Conservation (phyloP, 2,113 vertebrate genomes). For the Pavo muticus region DNA sequence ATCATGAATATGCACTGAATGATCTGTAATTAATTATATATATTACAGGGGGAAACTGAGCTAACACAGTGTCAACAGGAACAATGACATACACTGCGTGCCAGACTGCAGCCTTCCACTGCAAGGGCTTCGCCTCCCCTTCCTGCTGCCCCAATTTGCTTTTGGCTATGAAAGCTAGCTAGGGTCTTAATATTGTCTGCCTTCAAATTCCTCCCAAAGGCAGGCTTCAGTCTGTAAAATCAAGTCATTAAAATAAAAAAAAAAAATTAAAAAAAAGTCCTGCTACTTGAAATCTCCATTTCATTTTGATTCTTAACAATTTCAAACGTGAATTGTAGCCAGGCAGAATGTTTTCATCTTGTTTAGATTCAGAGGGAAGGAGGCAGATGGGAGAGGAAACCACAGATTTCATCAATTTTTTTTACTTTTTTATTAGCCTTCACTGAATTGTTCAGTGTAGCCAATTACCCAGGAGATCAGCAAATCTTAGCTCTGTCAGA, state of each 20-base stretch:
- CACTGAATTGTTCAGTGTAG: not conserved
- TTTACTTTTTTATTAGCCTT: constrained; percentile 51
- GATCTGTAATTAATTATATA: constrained; percentile 46
- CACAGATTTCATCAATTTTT: constrained; percentile 64
- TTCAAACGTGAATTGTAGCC: constrained; percentile 35
- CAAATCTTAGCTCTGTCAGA: constrained; percentile 59
- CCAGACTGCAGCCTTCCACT: constrained; percentile 5
- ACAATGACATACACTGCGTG: constrained; percentile 3
- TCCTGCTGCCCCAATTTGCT: not conserved
- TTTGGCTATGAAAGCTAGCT: not conserved
- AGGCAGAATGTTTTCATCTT: constrained; percentile 23
- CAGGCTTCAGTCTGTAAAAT: constrained; percentile 4
- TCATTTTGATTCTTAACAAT: constrained; percentile 31
- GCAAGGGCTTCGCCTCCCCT: not conserved
- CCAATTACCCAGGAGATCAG: constrained; percentile 35
- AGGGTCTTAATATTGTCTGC: not conserved
- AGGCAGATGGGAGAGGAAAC: constrained; percentile 55
- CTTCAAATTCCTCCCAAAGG: constrained; percentile 2
- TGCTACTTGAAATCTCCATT: constrained; percentile 17
- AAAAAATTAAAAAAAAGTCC: not conserved
- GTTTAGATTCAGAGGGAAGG: constrained; percentile 48
- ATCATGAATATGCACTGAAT: not conserved
- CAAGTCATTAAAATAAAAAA: not conserved
- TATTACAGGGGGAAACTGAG: constrained; percentile 6
- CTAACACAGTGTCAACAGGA: constrained; percentile 14